These are phyloP conservation scores for Epinephelus fuscoguttatus DNA, from an alignment of 2,113 vertebrate genomes.

Conservation along the genomic window DNA sequence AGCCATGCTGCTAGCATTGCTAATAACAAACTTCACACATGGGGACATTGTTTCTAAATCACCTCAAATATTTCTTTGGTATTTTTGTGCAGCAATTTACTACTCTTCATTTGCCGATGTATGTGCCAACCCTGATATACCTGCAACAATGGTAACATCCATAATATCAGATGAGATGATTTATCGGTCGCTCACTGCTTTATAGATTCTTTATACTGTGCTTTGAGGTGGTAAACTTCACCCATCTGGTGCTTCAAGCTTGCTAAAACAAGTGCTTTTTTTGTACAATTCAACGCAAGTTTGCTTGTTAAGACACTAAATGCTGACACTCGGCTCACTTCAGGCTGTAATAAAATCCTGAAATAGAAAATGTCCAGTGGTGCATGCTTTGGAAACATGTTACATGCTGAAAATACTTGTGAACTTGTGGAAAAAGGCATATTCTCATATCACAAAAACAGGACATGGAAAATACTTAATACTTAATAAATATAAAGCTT, in stretches of 20 bases:
- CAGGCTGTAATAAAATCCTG: background rate
- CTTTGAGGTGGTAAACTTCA: slow-evolving; percentile 31
- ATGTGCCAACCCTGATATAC: background rate
- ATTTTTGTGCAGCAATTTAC: background rate
- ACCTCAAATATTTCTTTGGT: slow-evolving; percentile 14
- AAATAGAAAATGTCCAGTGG: background rate
- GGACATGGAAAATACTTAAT: background rate
- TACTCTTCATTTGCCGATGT: background rate
- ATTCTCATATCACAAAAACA: slow-evolving; percentile 12
- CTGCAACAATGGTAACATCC: too few relatives aligned
- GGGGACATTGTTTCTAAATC: background rate
- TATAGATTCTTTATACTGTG: background rate
- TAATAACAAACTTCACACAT: too few relatives aligned
- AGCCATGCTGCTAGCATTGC: too few relatives aligned
- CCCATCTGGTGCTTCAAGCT: slow-evolving; percentile 11
- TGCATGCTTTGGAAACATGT: slow-evolving; percentile 36
- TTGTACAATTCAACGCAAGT: background rate
- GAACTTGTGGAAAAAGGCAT: background rate
- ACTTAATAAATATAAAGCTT: slow-evolving; percentile 43
- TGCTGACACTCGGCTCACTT: background rate
- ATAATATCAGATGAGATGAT: background rate
- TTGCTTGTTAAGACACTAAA: slow-evolving; percentile 9
- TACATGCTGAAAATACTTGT: slow-evolving; percentile 12
- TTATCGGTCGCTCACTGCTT: background rate
- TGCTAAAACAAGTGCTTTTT: slow-evolving; percentile 38